Percentiles rank a stretch among this genome's conserved stretches.
Conservation (phyloP, 2,797 vertebrate species). For the Pantherophis vulpinus region DNA sequence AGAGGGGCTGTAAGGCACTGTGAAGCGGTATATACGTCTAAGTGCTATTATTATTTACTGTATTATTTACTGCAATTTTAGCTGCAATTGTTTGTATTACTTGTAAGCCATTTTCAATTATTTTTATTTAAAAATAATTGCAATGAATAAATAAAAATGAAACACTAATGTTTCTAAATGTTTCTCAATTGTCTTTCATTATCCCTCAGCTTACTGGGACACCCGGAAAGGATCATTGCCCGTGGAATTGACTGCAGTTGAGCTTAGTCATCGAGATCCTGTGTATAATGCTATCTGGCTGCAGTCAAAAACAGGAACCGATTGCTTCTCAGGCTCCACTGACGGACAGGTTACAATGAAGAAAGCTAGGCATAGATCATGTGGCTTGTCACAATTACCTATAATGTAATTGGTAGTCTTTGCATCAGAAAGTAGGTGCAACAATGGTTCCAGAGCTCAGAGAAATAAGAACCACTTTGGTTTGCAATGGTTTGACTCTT, state of each 20-base stretch:
- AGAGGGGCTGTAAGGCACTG: neutral
- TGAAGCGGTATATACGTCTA: neutral
- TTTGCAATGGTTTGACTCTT: neutral
- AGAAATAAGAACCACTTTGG: neutral
- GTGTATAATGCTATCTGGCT: constrained; percentile 92
- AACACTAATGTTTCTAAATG: neutral
- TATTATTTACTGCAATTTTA: neutral
- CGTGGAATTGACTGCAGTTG: constrained; percentile 81
- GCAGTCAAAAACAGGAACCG: constrained; percentile 90
- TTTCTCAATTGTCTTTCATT: neutral
- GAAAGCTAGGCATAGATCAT: neutral
- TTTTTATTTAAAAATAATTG: neutral
- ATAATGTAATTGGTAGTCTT: neutral
- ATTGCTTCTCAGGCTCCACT: constrained; percentile 88
- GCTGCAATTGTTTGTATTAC: neutral
- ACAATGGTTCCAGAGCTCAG: neutral
- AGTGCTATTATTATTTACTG: neutral
- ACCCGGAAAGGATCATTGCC: constrained; percentile 85
- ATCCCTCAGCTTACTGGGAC: constrained; percentile 85
- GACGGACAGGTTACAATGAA: constrained; percentile 84
- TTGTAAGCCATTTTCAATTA: neutral
- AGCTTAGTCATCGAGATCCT: constrained; percentile 88
- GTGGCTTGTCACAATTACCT: neutral
- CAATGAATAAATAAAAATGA: neutral
- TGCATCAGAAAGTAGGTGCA: neutral